Evolutionary conservation across 2,797 vertebrate genomes (phyloP).

Genomic region (Sebastes oblongus): DNA sequence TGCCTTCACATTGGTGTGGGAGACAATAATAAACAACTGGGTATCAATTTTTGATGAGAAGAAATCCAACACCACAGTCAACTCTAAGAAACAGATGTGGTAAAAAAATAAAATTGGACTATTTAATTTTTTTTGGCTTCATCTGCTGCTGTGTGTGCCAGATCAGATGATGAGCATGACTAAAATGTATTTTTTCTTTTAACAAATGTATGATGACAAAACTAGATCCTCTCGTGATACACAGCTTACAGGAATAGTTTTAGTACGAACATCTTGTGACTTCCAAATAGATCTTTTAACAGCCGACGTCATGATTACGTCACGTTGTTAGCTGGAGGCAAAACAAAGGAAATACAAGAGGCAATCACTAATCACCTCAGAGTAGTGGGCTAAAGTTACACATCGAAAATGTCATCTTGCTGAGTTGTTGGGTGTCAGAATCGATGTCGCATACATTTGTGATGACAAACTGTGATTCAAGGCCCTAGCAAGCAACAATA

Average conservation of each 20-base stretch:
- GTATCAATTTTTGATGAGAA: conserved; percentile 63
- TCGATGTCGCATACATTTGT: neutral
- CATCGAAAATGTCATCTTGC: neutral
- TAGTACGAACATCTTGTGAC: conserved; percentile 56
- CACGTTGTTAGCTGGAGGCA: neutral
- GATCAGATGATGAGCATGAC: neutral
- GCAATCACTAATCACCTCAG: neutral
- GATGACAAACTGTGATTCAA: neutral
- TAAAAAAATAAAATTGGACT: neutral
- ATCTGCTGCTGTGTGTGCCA: conserved; percentile 27
- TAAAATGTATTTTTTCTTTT: neutral
- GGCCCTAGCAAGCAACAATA: neutral
- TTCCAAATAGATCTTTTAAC: conserved; percentile 11
- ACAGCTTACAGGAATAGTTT: conserved; percentile 34
- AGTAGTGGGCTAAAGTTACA: neutral
- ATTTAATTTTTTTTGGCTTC: neutral
- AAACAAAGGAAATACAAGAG: neutral
- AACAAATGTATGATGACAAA: conserved; percentile 8
- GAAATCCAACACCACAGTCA: conserved; percentile 33
- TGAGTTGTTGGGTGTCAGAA: neutral
- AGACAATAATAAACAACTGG: conserved; percentile 57
- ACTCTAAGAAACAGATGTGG: conserved; percentile 36
- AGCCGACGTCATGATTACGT: neutral
- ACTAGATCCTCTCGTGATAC: conserved; percentile 24
- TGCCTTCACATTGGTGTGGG: conserved; percentile 32